phyloP scores from a whole-genome alignment of 2,113 vertebrate species.

The Rhadina sibilatrix region DNA sequence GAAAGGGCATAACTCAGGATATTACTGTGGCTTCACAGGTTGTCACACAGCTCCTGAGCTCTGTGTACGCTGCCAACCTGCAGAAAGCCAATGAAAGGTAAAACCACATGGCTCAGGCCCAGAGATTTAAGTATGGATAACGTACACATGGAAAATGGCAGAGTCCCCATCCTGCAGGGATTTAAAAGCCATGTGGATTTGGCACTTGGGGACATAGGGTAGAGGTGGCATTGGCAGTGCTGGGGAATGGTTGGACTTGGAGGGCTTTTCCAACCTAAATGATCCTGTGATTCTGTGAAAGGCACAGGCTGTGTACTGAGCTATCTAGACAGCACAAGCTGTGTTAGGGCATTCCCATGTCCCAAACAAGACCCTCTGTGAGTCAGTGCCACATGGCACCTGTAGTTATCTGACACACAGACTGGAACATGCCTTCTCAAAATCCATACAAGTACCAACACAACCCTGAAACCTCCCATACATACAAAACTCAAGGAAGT shows the following conservation, averaged over 20 bases:
- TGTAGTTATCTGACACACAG: fast-evolving
- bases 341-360: fast-evolving
- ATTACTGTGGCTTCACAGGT: neutral
- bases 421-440: neutral
- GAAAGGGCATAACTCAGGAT: neutral
- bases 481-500: fast-evolving
- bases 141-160: neutral
- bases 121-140: neutral
- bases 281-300: neutral
- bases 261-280: neutral
- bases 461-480: neutral
- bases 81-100: neutral
- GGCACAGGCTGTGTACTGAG: neutral
- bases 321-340: neutral
- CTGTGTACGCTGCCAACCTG: neutral
- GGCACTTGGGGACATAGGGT: neutral
- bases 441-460: neutral
- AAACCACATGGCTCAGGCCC: neutral
- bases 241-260: neutral
- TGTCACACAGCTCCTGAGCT: neutral
- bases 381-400: neutral
- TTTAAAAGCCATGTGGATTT: neutral
- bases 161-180: neutral
- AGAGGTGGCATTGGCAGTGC: neutral
- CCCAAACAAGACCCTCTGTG: neutral